Conservation (phyloP, 2,888 invertebrate species). For the Salticus scenicus region DNA sequence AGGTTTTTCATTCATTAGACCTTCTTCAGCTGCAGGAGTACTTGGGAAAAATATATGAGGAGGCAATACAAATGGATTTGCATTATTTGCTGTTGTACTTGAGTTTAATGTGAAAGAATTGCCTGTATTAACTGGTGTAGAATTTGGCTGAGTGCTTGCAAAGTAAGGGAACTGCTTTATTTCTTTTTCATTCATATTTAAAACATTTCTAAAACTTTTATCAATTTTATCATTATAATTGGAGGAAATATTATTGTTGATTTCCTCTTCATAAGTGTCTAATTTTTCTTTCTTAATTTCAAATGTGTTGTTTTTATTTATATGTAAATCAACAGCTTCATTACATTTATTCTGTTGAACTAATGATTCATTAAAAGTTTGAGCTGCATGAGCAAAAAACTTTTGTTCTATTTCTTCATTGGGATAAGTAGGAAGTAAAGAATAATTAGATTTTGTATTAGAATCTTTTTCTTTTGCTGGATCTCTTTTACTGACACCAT, state of each 20-base stretch:
- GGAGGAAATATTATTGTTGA: constrained; percentile 48
- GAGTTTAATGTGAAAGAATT: constrained; percentile 38
- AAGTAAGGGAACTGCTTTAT: constrained; percentile 50
- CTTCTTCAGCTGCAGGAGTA: constrained; percentile 49
- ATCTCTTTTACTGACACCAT: constrained; percentile 1
- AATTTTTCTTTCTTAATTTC: constrained; percentile 61
- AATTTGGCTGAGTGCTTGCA: constrained; percentile 27
- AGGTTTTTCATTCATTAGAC: constrained; percentile 47
- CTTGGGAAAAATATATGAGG: constrained; percentile 65
- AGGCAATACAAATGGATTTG: constrained; percentile 59
- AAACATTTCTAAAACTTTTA: constrained; percentile 24
- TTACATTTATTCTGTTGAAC: constrained; percentile 33
- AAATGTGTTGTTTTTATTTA: constrained; percentile 27
- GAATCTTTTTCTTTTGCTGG: constrained; percentile 14
- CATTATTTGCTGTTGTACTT: background rate
- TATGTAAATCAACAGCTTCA: constrained; percentile 35
- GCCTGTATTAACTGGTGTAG: constrained; percentile 23
- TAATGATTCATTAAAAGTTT: constrained; percentile 14
- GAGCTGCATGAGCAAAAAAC: constrained; percentile 41
- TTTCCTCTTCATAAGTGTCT: constrained; percentile 54
- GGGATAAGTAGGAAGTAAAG: constrained; percentile 49
- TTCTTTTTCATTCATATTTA: constrained; percentile 36
- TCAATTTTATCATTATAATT: constrained; percentile 28
- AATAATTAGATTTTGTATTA: constrained; percentile 18
- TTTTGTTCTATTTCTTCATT: constrained; percentile 52